Base-by-base conservation (phyloP, 37 sponge, comb jelly and placozoan species). In the Amphimedon queenslandica region DNA sequence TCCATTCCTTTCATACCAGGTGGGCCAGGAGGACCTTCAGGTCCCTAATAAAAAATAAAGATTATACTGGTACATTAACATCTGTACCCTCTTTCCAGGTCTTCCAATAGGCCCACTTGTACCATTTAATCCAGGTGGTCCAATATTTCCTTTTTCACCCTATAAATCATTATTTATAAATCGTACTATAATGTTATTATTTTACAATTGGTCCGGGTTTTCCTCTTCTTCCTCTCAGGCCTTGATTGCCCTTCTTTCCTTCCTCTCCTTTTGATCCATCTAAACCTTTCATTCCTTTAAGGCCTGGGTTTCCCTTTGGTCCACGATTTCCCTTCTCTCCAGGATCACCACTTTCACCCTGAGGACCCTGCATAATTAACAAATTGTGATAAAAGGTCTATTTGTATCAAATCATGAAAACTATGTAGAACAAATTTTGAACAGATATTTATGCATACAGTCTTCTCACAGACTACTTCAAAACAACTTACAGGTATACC, bases 121-220 rank as follows among this genome's bases (percentile, higher is more conserved):
- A 64, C 90, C 90, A 42, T 81, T 85, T 5, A 66, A 72, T 37
- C 90, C 90, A 47, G 77, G 29, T 40, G 72, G 80, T 21, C 89
- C 89, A 67, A 80, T 90, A 37, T 83, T 80, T 58, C 89, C 89
- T 71, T 82, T 67, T n/a, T 69, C 74, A 23, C 89, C 89, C 66
- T 80, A n/a, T n/a, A 60, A n/a, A 25, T 60, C 23, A 11, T 39
- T 3, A 69, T n/a, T 38, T 4, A 69, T 39, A 6, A 25, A 60
- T n/a, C 8, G 21, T 60, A 6, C 5, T 18, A 18, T 13, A 47
- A 18, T 18, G 13, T 47, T n/a, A n/a, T n/a, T n/a, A n/a, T 18
- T 13, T 18, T 47, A 11, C 61, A 60, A 25, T 11, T n/a, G 61
- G 5, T 60, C 61, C 61, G 5, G 5, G 5, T 25, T 13, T 11